Evolutionary conservation across 2,797 vertebrate species (phyloP), one percentile per base, ranked within the genome.

Genomic region (Sparus aurata): DNA sequence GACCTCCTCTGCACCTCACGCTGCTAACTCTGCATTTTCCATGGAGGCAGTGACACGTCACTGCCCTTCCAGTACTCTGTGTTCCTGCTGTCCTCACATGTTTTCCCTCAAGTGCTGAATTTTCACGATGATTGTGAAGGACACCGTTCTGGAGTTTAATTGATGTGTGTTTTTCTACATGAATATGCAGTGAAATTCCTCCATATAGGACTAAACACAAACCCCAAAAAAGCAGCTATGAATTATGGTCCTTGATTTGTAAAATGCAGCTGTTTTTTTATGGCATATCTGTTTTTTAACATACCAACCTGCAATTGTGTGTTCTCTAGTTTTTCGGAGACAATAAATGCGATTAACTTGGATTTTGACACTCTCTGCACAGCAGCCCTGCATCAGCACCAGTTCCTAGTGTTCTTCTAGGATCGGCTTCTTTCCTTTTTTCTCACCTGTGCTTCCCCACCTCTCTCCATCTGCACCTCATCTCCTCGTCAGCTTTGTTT

Each of bases 21-120:
- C 34, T 66, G 72, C 86, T 79, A 13, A 75, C 47, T 62, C 74
- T 79, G 84, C 84, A 70, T 60, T 90, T 90, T 87, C 84, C 68
- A 18, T 3, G 9, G 23, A 18, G 50, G 30, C 58, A 69, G 38
- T 61, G 62, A 55, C 10, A 45, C 46, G 49, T 79, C 50, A 71
- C 61, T 41, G 49, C 12, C 13, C 10, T 47, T 16, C 15, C 25
- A 69, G 13, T 20, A 20, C 2, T 49, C 10, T 11, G 12, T 22
- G 22, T 53, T 43, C 30, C 55, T 47, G 69, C 22, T 52, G 49
- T 71, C 41, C 60, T 34, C 38, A 22, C 18, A 20, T 17, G 10
- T 69, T 74, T 73, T 47, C 46, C 70, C 18, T 22, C 2, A 22
- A 69, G 38, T 22, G 64, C 20, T 60, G 2, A 38, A 53, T 68